phyloP scores from a whole-genome alignment of 2,113 vertebrate genomes.

The Hyperopisus bebe region DNA sequence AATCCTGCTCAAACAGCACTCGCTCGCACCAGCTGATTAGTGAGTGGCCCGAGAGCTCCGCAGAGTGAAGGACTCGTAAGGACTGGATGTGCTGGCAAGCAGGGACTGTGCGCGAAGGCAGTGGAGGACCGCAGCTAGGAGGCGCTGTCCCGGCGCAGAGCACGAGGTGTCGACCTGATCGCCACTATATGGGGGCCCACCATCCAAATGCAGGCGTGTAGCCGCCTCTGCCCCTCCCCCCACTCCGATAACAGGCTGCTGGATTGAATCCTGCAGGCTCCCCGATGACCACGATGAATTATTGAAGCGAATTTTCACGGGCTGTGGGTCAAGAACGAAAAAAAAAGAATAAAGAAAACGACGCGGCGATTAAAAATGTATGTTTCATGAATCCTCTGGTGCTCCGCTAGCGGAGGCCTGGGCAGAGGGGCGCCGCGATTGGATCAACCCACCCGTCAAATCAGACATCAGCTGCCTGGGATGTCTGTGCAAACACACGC shows the following conservation, averaged over 20 bases:
- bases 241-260: background rate
- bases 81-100: background rate
- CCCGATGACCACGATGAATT: constrained; percentile 56
- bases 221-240: background rate
- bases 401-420: constrained; percentile 38
- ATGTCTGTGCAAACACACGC: background rate
- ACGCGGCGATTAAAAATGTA: constrained; percentile 64
- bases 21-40: background rate
- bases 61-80: background rate
- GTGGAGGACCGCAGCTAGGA: background rate
- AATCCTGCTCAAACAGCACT: background rate
- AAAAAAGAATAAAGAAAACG: constrained; percentile 30
- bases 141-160: background rate
- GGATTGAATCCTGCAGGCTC: constrained; percentile 5
- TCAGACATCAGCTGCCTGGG: constrained; percentile 16
- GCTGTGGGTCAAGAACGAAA: constrained; percentile 61
- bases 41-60: background rate
- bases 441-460: constrained; percentile 34
- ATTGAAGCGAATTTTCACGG: constrained; percentile 64
- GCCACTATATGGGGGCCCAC: background rate
- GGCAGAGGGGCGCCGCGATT: constrained; percentile 41
- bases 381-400: constrained; percentile 59
- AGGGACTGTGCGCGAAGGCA: background rate
- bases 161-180: background rate
- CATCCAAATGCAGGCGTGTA: background rate